Conservation (phyloP, 2,113 vertebrate genomes). For the Cardinalis cardinalis region DNA sequence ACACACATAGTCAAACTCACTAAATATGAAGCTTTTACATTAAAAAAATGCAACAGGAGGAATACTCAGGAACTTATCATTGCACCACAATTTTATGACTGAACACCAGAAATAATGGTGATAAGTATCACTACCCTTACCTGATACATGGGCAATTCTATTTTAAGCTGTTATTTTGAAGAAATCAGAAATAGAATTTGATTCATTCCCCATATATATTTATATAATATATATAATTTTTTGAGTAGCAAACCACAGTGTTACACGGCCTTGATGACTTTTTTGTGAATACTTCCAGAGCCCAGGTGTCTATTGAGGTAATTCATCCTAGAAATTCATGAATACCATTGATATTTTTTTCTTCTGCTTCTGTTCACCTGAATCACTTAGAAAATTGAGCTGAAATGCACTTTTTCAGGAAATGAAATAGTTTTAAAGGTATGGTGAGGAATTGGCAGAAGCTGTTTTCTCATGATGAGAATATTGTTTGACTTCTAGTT, state of each 20-base stretch:
- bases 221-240: background rate
- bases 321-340: background rate
- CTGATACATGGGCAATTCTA: background rate
- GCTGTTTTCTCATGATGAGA: background rate
- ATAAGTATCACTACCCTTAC: background rate
- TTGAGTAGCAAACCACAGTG: background rate
- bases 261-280: background rate
- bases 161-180: background rate
- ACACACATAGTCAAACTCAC: background rate
- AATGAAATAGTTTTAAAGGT: background rate
- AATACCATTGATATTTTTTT: background rate
- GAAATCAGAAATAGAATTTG: background rate
- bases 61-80: background rate
- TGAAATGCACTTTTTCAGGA: background rate
- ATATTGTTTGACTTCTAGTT: background rate
- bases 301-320: background rate
- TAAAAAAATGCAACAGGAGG: background rate
- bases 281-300: background rate
- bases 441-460: background rate
- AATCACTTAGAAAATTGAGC: background rate
- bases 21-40: background rate
- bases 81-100: background rate
- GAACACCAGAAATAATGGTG: background rate
- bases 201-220: rapidly evolving
- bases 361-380: background rate